Evolutionary conservation across 2,113 vertebrate species (phyloP).

Genomic region (Crotalus helleri): DNA sequence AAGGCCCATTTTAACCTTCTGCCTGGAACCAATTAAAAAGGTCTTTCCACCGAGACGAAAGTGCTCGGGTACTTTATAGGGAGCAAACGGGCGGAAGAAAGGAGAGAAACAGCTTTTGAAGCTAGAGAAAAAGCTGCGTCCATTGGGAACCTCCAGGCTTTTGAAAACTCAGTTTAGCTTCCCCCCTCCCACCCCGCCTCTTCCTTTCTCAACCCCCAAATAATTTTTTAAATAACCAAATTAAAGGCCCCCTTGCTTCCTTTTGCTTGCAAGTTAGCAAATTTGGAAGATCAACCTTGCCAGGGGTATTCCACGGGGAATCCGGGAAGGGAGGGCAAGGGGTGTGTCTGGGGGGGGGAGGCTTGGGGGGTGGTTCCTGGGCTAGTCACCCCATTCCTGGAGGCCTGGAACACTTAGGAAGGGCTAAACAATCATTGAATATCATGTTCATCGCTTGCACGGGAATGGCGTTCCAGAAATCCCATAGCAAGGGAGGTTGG

Average conservation of each 20-base stretch:
- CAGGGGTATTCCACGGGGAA: not conserved
- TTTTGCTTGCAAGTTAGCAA: constrained; percentile 19
- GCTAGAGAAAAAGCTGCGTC: constrained; percentile 62
- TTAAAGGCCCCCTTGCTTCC: constrained; percentile 61
- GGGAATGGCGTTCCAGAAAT: not conserved
- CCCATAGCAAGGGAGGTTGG: not conserved
- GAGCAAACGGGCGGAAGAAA: constrained; percentile 63
- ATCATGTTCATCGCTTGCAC: accelerated
- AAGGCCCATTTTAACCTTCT: constrained; percentile 70
- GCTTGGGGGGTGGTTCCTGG: too few relatives aligned
- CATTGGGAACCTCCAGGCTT: constrained; percentile 66
- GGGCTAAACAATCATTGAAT: too few relatives aligned
- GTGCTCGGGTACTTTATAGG: constrained; percentile 61
- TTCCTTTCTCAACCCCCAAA: constrained; percentile 30
- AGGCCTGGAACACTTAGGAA: accelerated
- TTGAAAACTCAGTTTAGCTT: constrained; percentile 65
- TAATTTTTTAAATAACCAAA: constrained; percentile 68
- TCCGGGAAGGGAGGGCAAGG: not conserved
- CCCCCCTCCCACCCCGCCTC: not conserved
- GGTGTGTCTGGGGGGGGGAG: too few relatives aligned
- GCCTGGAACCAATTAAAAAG: constrained; percentile 74
- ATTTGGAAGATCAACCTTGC: not conserved
- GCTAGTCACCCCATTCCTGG: not conserved
- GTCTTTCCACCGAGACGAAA: constrained; percentile 68
- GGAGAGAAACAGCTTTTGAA: constrained; percentile 66